Evolutionary conservation across 2,113 vertebrate species (phyloP).

Genomic region (Chascanopsetta lugubris): DNA sequence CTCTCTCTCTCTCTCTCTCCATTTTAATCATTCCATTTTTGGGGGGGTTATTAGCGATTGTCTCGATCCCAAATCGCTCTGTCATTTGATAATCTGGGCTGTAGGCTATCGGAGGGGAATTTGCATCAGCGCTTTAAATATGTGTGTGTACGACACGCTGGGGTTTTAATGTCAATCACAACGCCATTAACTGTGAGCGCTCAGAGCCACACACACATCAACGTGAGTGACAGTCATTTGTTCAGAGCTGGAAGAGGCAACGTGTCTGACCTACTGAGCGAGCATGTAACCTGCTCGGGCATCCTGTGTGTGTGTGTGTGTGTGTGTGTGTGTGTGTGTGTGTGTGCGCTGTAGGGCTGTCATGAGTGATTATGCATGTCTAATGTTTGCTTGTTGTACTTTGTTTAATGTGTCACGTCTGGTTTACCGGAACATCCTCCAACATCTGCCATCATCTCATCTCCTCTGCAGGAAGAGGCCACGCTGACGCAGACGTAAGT

Average conservation of each 20-base stretch:
- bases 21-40: constrained; percentile 66
- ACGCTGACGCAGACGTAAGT: constrained; percentile 61
- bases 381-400: constrained; percentile 46
- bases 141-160: constrained; percentile 50
- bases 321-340: constrained; percentile 12
- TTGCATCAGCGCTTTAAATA: constrained; percentile 70
- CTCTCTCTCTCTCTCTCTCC: constrained; percentile 31
- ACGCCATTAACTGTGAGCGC: constrained; percentile 66
- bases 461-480: constrained; percentile 62
- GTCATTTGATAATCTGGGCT: constrained; percentile 73
- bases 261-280: constrained; percentile 44
- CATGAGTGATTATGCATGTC: constrained; percentile 41
- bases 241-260: constrained; percentile 39
- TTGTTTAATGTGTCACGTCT: constrained; percentile 48
- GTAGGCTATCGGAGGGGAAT: constrained; percentile 67
- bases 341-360: constrained; percentile 38
- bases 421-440: constrained; percentile 20
- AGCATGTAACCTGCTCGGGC: constrained; percentile 52
- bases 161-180: constrained; percentile 79
- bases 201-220: constrained; percentile 55
- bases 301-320: constrained; percentile 22
- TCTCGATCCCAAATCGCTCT: constrained; percentile 63
- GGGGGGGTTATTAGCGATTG: constrained; percentile 65
- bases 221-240: constrained; percentile 63
- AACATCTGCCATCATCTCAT: constrained; percentile 18